Conservation (phyloP, 2,888 invertebrate genomes). For the Steinernema carpocapsae region DNA sequence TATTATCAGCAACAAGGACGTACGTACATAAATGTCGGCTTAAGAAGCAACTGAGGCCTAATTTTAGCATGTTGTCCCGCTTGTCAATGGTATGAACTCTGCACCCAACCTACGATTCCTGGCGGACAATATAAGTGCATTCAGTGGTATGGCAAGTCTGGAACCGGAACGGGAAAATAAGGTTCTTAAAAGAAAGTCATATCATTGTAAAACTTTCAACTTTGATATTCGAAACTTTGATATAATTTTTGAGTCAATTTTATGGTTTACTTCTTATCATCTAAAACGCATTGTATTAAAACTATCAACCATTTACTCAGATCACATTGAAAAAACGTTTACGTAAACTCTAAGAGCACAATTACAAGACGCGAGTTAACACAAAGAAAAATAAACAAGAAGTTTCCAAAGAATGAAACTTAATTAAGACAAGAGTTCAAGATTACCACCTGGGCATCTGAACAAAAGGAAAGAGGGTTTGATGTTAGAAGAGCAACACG, state of each 20-base stretch:
- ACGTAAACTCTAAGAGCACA: background rate
- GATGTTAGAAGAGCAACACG: background rate
- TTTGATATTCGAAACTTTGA: no score
- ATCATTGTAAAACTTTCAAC: no score
- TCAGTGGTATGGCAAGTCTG: slow-evolving; percentile 5
- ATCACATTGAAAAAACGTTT: slow-evolving; percentile 20
- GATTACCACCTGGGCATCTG: slow-evolving; percentile 23
- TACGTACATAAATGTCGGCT: background rate
- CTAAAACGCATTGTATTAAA: background rate
- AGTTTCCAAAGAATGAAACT: background rate
- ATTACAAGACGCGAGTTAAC: slow-evolving; percentile 4
- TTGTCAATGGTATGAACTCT: slow-evolving; percentile 3
- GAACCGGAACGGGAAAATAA: background rate
- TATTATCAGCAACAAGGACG: background rate
- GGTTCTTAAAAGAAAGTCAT: no score
- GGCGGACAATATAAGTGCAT: background rate
- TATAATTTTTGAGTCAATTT: no score
- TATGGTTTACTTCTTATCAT: no score
- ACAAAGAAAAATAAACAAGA: background rate
- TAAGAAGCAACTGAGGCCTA: background rate
- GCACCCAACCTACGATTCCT: background rate
- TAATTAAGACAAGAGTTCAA: background rate
- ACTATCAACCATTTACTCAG: slow-evolving; percentile 30
- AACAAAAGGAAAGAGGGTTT: background rate
- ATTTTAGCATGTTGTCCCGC: slow-evolving; percentile 8